phyloP scores from a whole-genome alignment of 1,140 invertebrate genomes.

The Drusus annulatus region DNA sequence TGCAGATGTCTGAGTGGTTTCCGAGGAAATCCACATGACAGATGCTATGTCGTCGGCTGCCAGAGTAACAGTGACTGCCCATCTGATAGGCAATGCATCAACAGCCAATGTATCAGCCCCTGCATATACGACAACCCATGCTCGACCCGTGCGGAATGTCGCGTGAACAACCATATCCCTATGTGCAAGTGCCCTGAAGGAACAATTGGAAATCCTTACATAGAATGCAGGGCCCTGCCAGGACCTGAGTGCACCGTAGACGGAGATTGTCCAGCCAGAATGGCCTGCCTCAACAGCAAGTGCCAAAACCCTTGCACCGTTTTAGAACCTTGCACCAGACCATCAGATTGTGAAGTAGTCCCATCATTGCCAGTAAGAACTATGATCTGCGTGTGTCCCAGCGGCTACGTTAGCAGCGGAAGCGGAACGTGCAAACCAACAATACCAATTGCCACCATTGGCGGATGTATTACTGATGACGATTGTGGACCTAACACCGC shows the following conservation, averaged over 20 bases:
- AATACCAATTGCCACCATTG: conserved; percentile 75
- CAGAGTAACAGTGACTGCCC: conserved; percentile 91
- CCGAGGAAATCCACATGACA: conserved; percentile 83
- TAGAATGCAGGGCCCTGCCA: conserved; percentile 80
- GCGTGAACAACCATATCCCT: conserved; percentile 85
- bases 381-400: conserved; percentile 90
- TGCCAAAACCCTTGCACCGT: conserved; percentile 88
- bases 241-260: conserved; percentile 86
- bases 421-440: conserved; percentile 84
- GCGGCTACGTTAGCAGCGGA: conserved; percentile 88
- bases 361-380: conserved; percentile 86
- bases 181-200: conserved; percentile 85
- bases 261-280: conserved; percentile 82
- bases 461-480: conserved; percentile 81
- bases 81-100: conserved; percentile 85
- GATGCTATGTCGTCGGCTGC: conserved; percentile 88
- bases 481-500: conserved; percentile 84
- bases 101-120: conserved; percentile 89
- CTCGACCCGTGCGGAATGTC: conserved; percentile 83
- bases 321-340: conserved; percentile 84
- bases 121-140: conserved; percentile 87
- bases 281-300: conserved; percentile 86
- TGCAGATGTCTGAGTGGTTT: conserved; percentile 87
- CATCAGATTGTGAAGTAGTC: conserved; percentile 86
- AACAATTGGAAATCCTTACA: conserved; percentile 84